These are phyloP conservation scores for Macrosteles quadrilineatus DNA, from an alignment of 1,140 invertebrate species.

Conservation along the genomic window DNA sequence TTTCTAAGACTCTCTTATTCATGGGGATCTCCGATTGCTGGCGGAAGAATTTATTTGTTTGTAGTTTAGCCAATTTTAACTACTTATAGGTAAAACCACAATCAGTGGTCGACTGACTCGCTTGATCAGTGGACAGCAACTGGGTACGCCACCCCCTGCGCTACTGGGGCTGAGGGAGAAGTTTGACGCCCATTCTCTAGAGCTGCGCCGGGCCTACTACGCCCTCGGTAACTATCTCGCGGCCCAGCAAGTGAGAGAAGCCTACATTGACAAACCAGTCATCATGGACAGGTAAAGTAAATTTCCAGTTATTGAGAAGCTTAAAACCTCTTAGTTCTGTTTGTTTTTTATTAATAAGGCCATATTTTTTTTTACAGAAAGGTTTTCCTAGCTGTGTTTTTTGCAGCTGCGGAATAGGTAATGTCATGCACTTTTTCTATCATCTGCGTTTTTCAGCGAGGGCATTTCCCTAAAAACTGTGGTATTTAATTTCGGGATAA, in stretches of 20 bases:
- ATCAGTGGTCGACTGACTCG: constrained; percentile 39
- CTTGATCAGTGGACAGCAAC: constrained; percentile 38
- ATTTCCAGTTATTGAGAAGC: neutral
- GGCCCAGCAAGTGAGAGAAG: constrained; percentile 41
- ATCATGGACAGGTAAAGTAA: constrained; percentile 45
- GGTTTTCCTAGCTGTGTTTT: neutral
- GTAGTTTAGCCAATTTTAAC: too few relatives aligned
- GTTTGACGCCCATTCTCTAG: constrained; percentile 42
- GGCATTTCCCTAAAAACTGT: too few relatives aligned
- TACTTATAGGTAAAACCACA: constrained; percentile 45
- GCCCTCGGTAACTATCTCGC: constrained; percentile 49
- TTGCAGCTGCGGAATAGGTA: neutral
- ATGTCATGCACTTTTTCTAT: too few relatives aligned
- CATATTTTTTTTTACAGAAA: neutral
- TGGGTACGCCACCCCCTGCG: constrained; percentile 40
- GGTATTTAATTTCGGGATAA: too few relatives aligned
- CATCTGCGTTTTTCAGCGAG: too few relatives aligned
- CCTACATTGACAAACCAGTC: constrained; percentile 42
- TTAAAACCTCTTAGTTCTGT: neutral
- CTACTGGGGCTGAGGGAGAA: constrained; percentile 16
- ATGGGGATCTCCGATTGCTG: too few relatives aligned
- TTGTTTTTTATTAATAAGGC: neutral
- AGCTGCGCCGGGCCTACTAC: constrained; percentile 44
- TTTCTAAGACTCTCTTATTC: too few relatives aligned
- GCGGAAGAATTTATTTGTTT: too few relatives aligned